phyloP scores from a whole-genome alignment of 2,888 invertebrate genomes.

The Caradrina clavipalpis region DNA sequence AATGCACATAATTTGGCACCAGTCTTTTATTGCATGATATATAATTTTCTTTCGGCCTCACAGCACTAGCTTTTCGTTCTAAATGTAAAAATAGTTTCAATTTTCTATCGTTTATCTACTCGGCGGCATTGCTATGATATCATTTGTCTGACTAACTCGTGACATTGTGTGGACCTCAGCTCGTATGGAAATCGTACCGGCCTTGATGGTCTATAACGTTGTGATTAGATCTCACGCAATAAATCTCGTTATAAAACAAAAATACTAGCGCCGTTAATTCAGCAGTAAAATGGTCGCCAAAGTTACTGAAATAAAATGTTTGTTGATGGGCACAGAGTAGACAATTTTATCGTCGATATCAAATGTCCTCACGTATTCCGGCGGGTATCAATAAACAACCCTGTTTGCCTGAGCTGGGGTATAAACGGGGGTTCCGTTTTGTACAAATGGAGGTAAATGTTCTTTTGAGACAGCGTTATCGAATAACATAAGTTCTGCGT shows the following conservation, averaged over 20 bases:
- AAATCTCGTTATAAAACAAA: slow-evolving; percentile 63
- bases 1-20: slow-evolving; percentile 60
- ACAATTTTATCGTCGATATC: slow-evolving; percentile 53
- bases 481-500: slow-evolving; percentile 27
- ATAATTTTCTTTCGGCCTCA: slow-evolving; percentile 50
- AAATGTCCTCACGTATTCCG: slow-evolving; percentile 42
- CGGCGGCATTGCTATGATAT: slow-evolving; percentile 62
- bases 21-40: slow-evolving; percentile 49
- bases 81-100: slow-evolving; percentile 44
- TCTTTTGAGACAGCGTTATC: slow-evolving; percentile 42
- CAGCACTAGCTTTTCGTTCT: slow-evolving; percentile 49
- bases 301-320: slow-evolving; percentile 53
- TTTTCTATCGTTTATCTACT: slow-evolving; percentile 43
- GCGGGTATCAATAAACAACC: slow-evolving; percentile 57
- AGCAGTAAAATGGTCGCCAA: slow-evolving; percentile 57
- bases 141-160: slow-evolving; percentile 67
- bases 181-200: slow-evolving; percentile 71
- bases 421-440: slow-evolving; percentile 51
- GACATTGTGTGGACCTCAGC: slow-evolving; percentile 66
- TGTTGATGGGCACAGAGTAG: slow-evolving; percentile 39
- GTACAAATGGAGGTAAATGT: slow-evolving; percentile 57
- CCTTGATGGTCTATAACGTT: slow-evolving; percentile 66
- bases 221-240: slow-evolving; percentile 65
- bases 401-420: slow-evolving; percentile 39
- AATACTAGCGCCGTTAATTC: slow-evolving; percentile 53